Evolutionary conservation across 2,797 vertebrate species (phyloP), one percentile per base, ranked within the genome.

Genomic region (Chelonia mydas): DNA sequence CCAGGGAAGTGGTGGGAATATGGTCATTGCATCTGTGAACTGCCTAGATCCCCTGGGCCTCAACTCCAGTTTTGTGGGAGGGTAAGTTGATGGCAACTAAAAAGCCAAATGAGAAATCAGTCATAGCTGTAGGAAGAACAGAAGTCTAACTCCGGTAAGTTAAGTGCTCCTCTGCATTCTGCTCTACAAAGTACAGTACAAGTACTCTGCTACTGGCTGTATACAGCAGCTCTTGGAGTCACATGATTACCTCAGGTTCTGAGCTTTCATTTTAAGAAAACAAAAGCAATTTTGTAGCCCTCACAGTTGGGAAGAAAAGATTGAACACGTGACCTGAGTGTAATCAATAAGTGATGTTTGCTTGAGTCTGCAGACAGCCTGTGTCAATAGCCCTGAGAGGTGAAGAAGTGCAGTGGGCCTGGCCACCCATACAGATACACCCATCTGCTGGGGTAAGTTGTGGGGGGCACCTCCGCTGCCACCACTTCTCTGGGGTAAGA

Each of bases 21-120:
- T 47, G 84, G 12, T 37, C 0, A 0, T 3, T 0, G 37, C 2
- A 0, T 54, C 61, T 0, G 0, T 19, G 51, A n/a, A 59, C 51
- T 55, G n/a, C 59, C 12, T 11, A 53, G 31, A 49, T 54, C 45
- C 47, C 0, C 28, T 33, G 78, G 45, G 3, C 31, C 65, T 23
- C 65, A 37, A 11, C 10, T 37, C 21, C 19, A 23, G 65, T 41
- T 72, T 72, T 37, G 37, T 72, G 37, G 65, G 37, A 72, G 21
- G 65, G 19, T 21, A 72, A 41, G n/a, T 72, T 25, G n/a, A 23
- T 72, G 65, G 19, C 37, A 72, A 59, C 37, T 47, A 59, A 82
- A 53, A 37, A 33, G 37, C 9, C 50, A 86, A 47, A 10, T 41
- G 27, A 84, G 50, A 84, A 33, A 49, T 82, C 47, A 25, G 21